Evolutionary conservation across 1,140 invertebrate species (phyloP), one percentile per base, ranked within the genome.

Genomic region (Eurosta solidaginis): DNA sequence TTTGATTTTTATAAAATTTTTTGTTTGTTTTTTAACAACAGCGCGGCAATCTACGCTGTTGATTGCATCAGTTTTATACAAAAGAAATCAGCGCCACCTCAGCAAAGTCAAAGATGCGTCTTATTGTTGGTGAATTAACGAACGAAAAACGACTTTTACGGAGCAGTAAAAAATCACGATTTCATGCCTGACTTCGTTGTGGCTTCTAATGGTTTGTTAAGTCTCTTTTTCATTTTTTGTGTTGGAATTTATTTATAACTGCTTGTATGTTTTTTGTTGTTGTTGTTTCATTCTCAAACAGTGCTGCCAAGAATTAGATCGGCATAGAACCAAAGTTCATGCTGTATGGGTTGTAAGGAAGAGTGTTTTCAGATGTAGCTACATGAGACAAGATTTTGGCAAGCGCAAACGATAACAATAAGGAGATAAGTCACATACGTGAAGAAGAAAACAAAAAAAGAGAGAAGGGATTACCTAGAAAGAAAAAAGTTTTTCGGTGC

Each of bases 161-260:
- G 59, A 20, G 59, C 33, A 68, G 17, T 12, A 68, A 33, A 36
- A 68, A 68, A 68, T 68, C 59, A 68, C 59, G 59, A 68, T 68
- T 68, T 68, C 59, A 68, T 68, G 59, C 33, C 59, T 42, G 5
- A 68, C 59, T 68, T 68, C 33, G 14, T 68, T 68, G 59, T 68
- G 59, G 40, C 59, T 40, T n/a, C n/a, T 68, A 68, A 68, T 68
- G 59, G 59, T 68, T 68, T 68, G 59, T 20, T 68, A 36, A n/a
- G 6, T 22, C 49, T 2, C 25, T 12, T 27, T 40, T 33, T 0
- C n/a, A n/a, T 36, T 59, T 68, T 40, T 68, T 40, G n/a, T n/a
- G n/a, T 20, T 20, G 10, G 33, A 68, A 68, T 42, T 68, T 68
- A 68, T 68, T 68, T 68, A 42, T 68, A 40, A 22, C 49, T 52